phyloP scores from a whole-genome alignment of 2,797 vertebrate species.

The Alca torda region DNA sequence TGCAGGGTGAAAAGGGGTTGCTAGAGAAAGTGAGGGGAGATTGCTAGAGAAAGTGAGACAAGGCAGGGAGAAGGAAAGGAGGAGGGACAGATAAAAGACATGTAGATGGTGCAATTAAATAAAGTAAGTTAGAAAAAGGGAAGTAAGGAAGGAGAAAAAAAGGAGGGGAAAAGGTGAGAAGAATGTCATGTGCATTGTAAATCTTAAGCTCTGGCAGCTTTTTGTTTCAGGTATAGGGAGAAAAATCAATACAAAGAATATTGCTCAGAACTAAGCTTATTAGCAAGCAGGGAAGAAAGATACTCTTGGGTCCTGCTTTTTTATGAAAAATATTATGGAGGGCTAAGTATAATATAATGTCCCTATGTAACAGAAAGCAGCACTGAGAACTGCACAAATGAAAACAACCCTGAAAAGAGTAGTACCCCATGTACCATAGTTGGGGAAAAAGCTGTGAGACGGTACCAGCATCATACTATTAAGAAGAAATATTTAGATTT shows the following conservation, averaged over 20 bases:
- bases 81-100: background rate
- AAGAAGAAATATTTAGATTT: background rate
- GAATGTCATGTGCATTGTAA: background rate
- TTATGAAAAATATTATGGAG: background rate
- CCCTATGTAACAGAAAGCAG: background rate
- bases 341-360: background rate
- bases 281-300: background rate
- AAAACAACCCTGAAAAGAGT: background rate
- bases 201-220: background rate
- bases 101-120: background rate
- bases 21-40: background rate
- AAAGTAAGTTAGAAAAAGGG: background rate
- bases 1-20: background rate
- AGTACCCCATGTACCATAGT: background rate
- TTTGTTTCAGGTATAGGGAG: background rate
- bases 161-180: background rate
- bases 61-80: background rate
- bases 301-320: background rate
- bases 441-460: background rate
- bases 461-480: background rate
- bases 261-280: background rate
- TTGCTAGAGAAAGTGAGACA: background rate
- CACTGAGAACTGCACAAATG: background rate
- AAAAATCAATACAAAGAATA: background rate
- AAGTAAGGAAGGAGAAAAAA: background rate